Evolutionary conservation across 2,113 vertebrate species (phyloP), one percentile per base, ranked within the genome.

Genomic region (Equus przewalskii): DNA sequence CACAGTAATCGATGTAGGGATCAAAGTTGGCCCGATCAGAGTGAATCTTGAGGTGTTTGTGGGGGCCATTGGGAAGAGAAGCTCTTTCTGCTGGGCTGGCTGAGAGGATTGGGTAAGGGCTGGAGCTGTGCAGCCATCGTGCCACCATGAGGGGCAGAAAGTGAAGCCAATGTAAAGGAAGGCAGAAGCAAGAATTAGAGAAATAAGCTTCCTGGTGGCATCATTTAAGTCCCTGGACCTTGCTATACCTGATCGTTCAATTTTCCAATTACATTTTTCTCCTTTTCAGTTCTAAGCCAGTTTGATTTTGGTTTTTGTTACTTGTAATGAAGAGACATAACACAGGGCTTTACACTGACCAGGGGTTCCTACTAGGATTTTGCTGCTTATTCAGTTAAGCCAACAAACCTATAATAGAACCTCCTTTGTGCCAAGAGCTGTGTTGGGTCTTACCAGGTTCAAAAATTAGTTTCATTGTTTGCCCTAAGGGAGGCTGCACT

Each of bases 311-410:
- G 44, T 87, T 83, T 97, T 64, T 91, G 58, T 92, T 94, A 51
- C 73, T 73, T 97, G n/a, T 62, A 69, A 89, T 44, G 33, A 75
- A 75, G 49, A 86, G 33, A 83, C 41, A 58, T 73, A 88, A 70
- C 15, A 30, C 7, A n/a, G 49, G 21, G 46, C 46, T 95, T 93
- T 93, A 30, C 21, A 75, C 2, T 76, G 22, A 85, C 28, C 46
- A 86, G 73, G 49, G 49, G 36, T 76, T 93, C 28, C 22, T 85
- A n/a, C 62, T 46, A 33, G 58, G 10, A 81, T 64, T 93, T 90
- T 94, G 70, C 12, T 92, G 16, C 33, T 94, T 83, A 49, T 54
- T 94, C 49, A 92, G 22, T 96, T 89, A 93, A 96, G 24, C 10
- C 4, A 94, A 67, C 26, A 94, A 44, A 81, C 14, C 16, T 88